Base-by-base conservation (phyloP, 2,797 vertebrate species). In the Galago senegalensis region DNA sequence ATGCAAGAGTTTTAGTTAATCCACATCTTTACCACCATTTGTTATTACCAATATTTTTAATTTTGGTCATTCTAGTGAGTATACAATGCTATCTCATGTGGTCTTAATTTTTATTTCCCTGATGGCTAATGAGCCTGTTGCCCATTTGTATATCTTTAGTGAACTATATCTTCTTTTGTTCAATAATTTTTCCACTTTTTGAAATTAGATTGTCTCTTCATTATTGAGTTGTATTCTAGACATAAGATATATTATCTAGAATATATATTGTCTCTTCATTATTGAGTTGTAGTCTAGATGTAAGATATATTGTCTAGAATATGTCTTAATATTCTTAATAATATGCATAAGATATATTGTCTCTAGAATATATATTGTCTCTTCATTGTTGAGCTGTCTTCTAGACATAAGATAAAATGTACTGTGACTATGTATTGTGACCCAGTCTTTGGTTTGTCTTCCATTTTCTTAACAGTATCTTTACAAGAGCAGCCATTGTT, bases 21-120 rank as follows among this genome's bases (percentile, higher is more conserved):
- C 34, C 7, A 27, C 9, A 40, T 56, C 84, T 87, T 72, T 3
- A 37, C 16, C 25, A 79, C 20, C 21, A 58, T 91, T 84, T 70
- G 23, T 49, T 70, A 81, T 5, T 53, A 2, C 67, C 27, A 61
- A 20, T 80, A 31, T 94, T 97, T 77, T 53, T 67, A 16, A 83
- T 94, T 89, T 88, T 81, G 37, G 18, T 20, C 14, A 7, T n/a
- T 89, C 14, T 69, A n/a, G 7, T 84, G 20, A 23, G 3, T 34
- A 31, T 69, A 17, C 13, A 70, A 17, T 81, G 5, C 49, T 93
- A 14, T 87, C 7, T 80, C 60, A 23, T 63, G 58, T 27, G 13
- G 34, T 67, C 87, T 94, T 85, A 7, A 81, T 88, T 93, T 94
- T 81, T 53, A 88, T 96, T 65, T 94, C n/a, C 20, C 40, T 80